Evolutionary conservation across 2,888 invertebrate genomes (phyloP), one percentile per base, ranked within the genome.

Genomic region (Apamea anceps): DNA sequence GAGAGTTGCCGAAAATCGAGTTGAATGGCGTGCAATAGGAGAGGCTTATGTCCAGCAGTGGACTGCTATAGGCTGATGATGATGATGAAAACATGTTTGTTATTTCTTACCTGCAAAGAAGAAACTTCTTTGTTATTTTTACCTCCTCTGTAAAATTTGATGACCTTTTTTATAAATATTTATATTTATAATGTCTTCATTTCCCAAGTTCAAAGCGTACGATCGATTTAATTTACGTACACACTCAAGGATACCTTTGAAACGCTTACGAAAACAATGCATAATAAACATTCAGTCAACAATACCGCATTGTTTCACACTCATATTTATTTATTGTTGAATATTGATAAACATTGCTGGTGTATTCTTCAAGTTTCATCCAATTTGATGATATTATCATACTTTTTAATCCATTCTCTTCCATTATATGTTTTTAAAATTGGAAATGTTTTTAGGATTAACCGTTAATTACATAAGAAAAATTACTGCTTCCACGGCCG

Each of bases 231-330:
- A 72, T 81, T 62, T 60, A 80, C 57, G 45, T 65, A 48, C 8
- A 71, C 18, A 57, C 51, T 74, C 74, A 81, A 85, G 77, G 76
- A 72, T 81, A 72, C 13, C 42, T 57, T 80, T 37, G 66, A 63
- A 85, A 66, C 63, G 48, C 13, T 72, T 67, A 84, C 67, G 63
- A 84, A 85, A 79, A 85, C 86, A 85, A 82, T 85, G 85, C 85
- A 82, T 85, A 81, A 62, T 82, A 82, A 85, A 72, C 70, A 76
- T 62, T 10, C 67, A 57, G 28, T 12, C 51, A 10, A 84, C 84
- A 81, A 85, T 84, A 57, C 57, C 48, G 63, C 85, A 85, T 85
- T 85, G 82, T 85, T 85, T 37, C 25, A 62, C 2, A 25, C 75
- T 75, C 70, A 82, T 72, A 83, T 73, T 75, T 75, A 80, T 87